Base-by-base conservation (phyloP, 1,140 invertebrate genomes). In the Tigriopus japonicus region DNA sequence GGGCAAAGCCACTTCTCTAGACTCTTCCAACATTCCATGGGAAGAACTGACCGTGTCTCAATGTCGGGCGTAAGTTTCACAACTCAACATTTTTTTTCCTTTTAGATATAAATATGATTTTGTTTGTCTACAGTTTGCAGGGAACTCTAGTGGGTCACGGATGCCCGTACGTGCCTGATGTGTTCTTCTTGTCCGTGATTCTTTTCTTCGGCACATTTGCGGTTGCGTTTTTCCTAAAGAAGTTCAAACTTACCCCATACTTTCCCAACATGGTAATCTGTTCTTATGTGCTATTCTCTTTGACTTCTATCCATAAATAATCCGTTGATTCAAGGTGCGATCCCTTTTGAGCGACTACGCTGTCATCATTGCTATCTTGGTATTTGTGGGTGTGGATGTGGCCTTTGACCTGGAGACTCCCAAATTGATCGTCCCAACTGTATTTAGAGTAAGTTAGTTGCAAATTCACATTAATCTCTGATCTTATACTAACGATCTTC, bases 291-390 rank as follows among this genome's bases (percentile, higher is more conserved):
- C n/a, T n/a, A 59, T n/a, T 51, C 35, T 7, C 42, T 56, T 52
- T n/a, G 21, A 17, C 10, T 12, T 10, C 21, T 52, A 19, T 12
- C 53, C n/a, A 49, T 63, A 41, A 41, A 28, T 63, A 12, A 14
- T 45, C 62, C 49, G n/a, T n/a, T n/a, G n/a, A n/a, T 64, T 65
- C 35, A 21, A 72, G 72, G 56, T 74, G 49, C 66, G 72, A 14
- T 65, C 63, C 40, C 49, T 66, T 6, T 65, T 77, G 45, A 68
- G 73, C 56, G 75, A 78, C 62, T 76, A 78, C 66, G 71, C 73
- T 17, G 74, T 78, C 7, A 64, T 77, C 12, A 69, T 77, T 41
- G 67, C 75, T n/a, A 76, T 76, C 56, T 54, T 74, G n/a, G 43
- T 66, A 1, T 70, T 74, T 66, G 69, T 73, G 5, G 17, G 62